Percentiles rank a stretch among this genome's conserved stretches.
Conservation (phyloP, 1,140 invertebrate genomes). For the Pantala flavescens region DNA sequence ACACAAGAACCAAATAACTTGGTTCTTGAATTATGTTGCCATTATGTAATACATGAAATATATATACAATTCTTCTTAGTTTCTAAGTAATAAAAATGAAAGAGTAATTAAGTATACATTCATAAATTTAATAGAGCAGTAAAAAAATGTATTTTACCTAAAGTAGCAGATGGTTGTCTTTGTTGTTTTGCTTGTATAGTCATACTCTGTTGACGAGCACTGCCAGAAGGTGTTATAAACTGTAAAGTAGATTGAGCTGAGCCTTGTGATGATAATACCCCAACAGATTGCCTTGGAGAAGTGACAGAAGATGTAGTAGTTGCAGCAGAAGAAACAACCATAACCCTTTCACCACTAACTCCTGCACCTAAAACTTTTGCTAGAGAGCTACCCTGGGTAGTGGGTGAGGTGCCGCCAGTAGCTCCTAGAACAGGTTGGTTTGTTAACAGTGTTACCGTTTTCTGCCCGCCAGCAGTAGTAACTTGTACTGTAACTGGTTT, state of each 20-base stretch:
- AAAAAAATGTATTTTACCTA: constrained; percentile 26
- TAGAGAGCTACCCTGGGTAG: background rate
- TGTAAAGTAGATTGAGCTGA: background rate
- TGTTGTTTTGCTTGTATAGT: constrained; percentile 23
- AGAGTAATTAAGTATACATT: too few relatives aligned
- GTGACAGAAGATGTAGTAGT: background rate
- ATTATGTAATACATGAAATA: too few relatives aligned
- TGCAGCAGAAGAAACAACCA: background rate
- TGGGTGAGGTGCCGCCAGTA: constrained; percentile 17
- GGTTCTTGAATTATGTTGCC: too few relatives aligned
- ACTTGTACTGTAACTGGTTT: constrained; percentile 58
- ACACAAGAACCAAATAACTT: too few relatives aligned
- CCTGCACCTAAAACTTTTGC: constrained; percentile 11
- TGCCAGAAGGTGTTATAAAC: background rate
- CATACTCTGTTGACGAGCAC: background rate
- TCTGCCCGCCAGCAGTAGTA: constrained; percentile 40
- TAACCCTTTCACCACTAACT: background rate
- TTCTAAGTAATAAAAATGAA: too few relatives aligned
- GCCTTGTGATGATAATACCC: background rate
- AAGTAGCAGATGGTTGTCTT: constrained; percentile 42
- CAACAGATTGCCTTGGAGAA: background rate
- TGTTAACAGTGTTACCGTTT: constrained; percentile 39
- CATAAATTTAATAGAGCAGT: too few relatives aligned
- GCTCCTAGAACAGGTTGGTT: constrained; percentile 18
- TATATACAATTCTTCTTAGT: too few relatives aligned